Conservation (phyloP, 2,113 vertebrate genomes). For the Phocoena phocoena region DNA sequence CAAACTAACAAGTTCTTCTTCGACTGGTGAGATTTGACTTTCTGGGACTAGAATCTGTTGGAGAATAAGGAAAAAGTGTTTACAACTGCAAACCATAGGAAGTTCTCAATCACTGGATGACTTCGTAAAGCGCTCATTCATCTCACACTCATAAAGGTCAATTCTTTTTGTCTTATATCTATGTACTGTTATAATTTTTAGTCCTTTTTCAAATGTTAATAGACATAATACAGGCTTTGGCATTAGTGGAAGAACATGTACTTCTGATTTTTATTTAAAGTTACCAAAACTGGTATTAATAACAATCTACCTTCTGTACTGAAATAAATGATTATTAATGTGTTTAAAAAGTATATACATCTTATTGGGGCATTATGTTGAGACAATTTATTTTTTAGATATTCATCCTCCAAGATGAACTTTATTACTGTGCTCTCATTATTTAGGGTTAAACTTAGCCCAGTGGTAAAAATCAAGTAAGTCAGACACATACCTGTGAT, state of each 20-base stretch:
- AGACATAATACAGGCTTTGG: background rate
- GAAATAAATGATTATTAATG: constrained; percentile 13
- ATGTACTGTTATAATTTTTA: background rate
- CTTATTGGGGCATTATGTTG: background rate
- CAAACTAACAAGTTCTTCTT: constrained; percentile 71
- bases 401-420: background rate
- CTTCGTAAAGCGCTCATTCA: background rate
- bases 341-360: background rate
- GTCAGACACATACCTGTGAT: constrained; percentile 89
- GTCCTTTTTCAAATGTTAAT: background rate
- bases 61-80: constrained; percentile 11
- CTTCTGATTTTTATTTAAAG: constrained; percentile 38
- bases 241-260: background rate
- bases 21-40: constrained; percentile 85
- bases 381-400: background rate
- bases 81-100: background rate
- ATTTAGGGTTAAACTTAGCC: background rate
- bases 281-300: background rate
- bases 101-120: background rate
- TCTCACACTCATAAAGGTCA: background rate
- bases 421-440: background rate
- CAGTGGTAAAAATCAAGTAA: constrained; percentile 17
- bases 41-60: constrained; percentile 90
- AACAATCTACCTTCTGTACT: background rate
- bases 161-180: background rate